Percentiles rank a stretch among this genome's conserved stretches.
These are phyloP conservation scores for Theonella swinhoei DNA, from an alignment of 37 sponge, comb jelly and placozoan genomes.

Conservation along the genomic window DNA sequence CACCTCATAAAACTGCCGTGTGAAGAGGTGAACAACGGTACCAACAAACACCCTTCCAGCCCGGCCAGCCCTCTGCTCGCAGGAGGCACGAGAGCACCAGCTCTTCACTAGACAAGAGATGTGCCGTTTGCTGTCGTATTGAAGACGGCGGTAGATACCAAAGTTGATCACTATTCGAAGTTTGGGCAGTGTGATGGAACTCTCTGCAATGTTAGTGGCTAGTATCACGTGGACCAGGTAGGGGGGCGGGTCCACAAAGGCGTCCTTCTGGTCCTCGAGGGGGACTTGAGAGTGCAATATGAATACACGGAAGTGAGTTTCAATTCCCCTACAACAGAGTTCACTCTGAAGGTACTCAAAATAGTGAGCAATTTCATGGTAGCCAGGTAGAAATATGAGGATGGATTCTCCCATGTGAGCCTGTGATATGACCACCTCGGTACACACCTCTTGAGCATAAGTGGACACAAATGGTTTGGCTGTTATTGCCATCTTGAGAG, in stretches of 20 bases:
- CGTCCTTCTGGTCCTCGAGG: conserved; percentile 67
- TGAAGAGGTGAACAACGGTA: conserved; percentile 61
- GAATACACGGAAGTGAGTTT: conserved; percentile 38
- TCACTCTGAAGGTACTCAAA: conserved; percentile 21
- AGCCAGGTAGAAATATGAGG: conserved; percentile 77
- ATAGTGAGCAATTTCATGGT: conserved; percentile 46
- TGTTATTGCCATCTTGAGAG: neutral
- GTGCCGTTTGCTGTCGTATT: conserved; percentile 35
- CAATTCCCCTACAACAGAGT: conserved; percentile 2
- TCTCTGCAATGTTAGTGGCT: conserved; percentile 82
- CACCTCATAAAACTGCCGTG: conserved; percentile 25
- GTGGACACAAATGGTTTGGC: conserved; percentile 17
- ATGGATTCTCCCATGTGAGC: conserved; percentile 51
- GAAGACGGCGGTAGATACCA: conserved; percentile 54
- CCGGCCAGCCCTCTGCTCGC: conserved; percentile 73
- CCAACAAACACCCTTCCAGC: conserved; percentile 73
- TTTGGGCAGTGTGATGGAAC: conserved; percentile 78
- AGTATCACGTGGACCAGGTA: conserved; percentile 59
- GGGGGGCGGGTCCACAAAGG: conserved; percentile 34
- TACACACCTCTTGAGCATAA: conserved; percentile 23
- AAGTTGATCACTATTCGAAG: conserved; percentile 75
- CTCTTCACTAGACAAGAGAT: conserved; percentile 38
- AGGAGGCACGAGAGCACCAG: conserved; percentile 80
- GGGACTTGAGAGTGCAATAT: conserved; percentile 80
- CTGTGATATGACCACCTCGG: conserved; percentile 51